Conservation (phyloP, 1,140 invertebrate genomes). For the Trachymyrmex cornetzi region DNA sequence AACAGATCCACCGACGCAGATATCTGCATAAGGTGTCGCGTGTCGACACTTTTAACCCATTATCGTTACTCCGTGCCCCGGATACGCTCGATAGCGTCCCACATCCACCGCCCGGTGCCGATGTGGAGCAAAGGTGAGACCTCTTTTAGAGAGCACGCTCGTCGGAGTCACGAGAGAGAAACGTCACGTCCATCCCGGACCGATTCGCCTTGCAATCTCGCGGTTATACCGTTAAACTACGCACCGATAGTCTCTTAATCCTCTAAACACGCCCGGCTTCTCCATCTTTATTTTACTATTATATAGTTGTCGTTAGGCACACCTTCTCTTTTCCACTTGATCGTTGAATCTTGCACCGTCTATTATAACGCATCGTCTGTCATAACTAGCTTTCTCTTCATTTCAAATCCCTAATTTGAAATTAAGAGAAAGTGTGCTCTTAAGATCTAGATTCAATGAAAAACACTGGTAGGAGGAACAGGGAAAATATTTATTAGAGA, state of each 20-base stretch:
- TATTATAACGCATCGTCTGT: no score
- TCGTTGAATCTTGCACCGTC: no score
- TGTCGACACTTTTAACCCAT: slow-evolving; percentile 64
- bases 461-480: no score
- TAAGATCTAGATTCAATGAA: no score
- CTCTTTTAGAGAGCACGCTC: slow-evolving; percentile 74
- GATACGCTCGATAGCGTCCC: slow-evolving; percentile 78
- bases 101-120: slow-evolving; percentile 65
- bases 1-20: slow-evolving; percentile 32
- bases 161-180: slow-evolving; percentile 61
- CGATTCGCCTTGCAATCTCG: slow-evolving; percentile 40
- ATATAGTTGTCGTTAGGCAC: no score
- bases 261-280: neutral
- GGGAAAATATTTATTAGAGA: no score
- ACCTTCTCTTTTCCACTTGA: no score
- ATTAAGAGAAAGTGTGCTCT: no score
- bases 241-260: slow-evolving; percentile 59
- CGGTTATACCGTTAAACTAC: slow-evolving; percentile 71
- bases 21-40: slow-evolving; percentile 59
- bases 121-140: slow-evolving; percentile 80
- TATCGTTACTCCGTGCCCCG: slow-evolving; percentile 74
- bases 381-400: no score
- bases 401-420: no score
- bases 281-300: no score
- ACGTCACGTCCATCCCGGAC: slow-evolving; percentile 43